Base-by-base conservation (phyloP, 2,797 vertebrate species). In the Enteromius fasciolatus region DNA sequence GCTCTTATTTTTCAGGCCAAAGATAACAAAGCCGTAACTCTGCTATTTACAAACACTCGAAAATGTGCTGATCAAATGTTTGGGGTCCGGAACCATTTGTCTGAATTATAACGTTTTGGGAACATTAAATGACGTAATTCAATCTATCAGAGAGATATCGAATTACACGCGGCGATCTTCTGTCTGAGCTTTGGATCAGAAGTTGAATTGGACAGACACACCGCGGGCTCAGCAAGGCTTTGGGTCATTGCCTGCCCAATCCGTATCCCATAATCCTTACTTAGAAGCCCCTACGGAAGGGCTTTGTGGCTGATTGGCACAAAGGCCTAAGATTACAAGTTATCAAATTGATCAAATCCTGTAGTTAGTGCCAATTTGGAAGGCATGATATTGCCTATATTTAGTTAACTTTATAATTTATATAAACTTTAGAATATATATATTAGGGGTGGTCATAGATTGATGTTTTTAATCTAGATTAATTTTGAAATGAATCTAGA, bases 131-230 rank as follows among this genome's bases (percentile, higher is more conserved):
- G 41, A 20, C 64, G 28, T 85, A 87, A 87, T 85, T 83, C 80
- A 78, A 85, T 83, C 84, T 86, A 82, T 87, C 83, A 81, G 86
- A n/a, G 63, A 17, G 75, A 76, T 70, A 78, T 84, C 85, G 69
- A 86, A 82, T 88, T 82, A 72, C 41, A 20, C 44, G 9, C 46
- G 25, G 86, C 76, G 36, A n/a, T 46, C 46, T 6, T 61, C 48
- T 11, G 33, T 46, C 78, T 81, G 84, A 86, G 57, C 57, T 72
- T 83, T 39, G 48, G 5, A 82, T 83, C 57, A 75, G 78, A 70
- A 68, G 84, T 74, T 84, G 52, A 87, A 84, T 80, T 80, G 78
- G 85, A 81, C 73, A 12, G 44, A 81, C 14, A 31, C 59, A 76
- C 48, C 57, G 61, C 3, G 14, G 48, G 80, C 61, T 76, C 80